Conservation (phyloP, 2,797 vertebrate species). For the Girardinus metallicus region DNA sequence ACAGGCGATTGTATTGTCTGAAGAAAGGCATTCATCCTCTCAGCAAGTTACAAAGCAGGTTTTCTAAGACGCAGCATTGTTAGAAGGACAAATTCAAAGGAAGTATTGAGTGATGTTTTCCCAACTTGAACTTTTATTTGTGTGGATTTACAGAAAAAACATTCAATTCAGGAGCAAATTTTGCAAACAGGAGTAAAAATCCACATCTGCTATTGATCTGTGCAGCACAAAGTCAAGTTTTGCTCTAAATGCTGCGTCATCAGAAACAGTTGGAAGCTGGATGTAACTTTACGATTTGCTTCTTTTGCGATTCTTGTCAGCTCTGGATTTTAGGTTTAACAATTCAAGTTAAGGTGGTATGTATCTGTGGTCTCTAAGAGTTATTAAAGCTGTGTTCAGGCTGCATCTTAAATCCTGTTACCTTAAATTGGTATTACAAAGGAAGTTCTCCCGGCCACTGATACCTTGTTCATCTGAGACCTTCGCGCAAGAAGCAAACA, state of each 20-base stretch:
- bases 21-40: neutral
- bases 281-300: neutral
- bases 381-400: neutral
- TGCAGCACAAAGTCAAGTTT: neutral
- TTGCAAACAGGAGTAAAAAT: neutral
- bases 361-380: neutral
- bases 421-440: neutral
- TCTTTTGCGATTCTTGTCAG: neutral
- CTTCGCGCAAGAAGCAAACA: neutral
- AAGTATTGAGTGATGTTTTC: neutral
- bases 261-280: neutral
- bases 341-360: neutral
- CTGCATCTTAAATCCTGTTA: neutral
- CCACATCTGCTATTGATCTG: slow-evolving; percentile 5
- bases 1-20: neutral
- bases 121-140: neutral
- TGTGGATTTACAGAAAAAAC: neutral
- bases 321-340: neutral
- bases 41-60: neutral
- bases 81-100: neutral
- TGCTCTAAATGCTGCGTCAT: neutral
- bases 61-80: neutral
- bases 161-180: neutral
- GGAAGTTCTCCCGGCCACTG: neutral
- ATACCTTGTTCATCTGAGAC: neutral